Conservation (phyloP, 2,888 invertebrate species). For the Erpobdella octoculata region DNA sequence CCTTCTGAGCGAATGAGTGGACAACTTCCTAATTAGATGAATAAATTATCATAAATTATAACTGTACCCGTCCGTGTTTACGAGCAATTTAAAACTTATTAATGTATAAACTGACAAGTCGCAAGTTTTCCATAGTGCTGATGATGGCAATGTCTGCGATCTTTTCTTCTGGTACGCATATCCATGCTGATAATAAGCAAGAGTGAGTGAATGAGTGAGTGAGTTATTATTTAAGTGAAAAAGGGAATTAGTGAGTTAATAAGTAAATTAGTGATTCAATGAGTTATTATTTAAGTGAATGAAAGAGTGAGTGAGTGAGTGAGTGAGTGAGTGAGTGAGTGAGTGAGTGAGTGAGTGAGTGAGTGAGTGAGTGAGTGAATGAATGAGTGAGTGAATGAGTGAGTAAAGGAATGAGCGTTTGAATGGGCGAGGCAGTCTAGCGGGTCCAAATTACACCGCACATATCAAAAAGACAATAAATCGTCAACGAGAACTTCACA, state of each 20-base stretch:
- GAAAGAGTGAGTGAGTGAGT: not conserved
- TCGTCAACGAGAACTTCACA: too few relatives aligned
- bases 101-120: not conserved
- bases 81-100: not conserved
- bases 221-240: not conserved
- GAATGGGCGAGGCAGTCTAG: not conserved
- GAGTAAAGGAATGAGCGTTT: not conserved
- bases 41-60: not conserved
- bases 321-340: not conserved
- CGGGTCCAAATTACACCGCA: too few relatives aligned
- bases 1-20: slow-evolving; percentile 4
- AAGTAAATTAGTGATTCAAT: not conserved
- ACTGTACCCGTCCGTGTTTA: not conserved
- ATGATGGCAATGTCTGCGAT: slow-evolving; percentile 27
- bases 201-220: not conserved
- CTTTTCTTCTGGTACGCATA: slow-evolving; percentile 17
- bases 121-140: slow-evolving; percentile 22
- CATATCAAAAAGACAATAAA: too few relatives aligned
- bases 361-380: not conserved
- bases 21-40: slow-evolving; percentile 16
- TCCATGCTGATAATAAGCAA: slow-evolving; percentile 9
- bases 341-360: not conserved
- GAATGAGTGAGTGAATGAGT: not conserved
- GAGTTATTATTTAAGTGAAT: not conserved
- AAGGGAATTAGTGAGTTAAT: not conserved